Evolutionary conservation across 1,140 invertebrate genomes (phyloP).

Genomic region (Bombus impatiens): DNA sequence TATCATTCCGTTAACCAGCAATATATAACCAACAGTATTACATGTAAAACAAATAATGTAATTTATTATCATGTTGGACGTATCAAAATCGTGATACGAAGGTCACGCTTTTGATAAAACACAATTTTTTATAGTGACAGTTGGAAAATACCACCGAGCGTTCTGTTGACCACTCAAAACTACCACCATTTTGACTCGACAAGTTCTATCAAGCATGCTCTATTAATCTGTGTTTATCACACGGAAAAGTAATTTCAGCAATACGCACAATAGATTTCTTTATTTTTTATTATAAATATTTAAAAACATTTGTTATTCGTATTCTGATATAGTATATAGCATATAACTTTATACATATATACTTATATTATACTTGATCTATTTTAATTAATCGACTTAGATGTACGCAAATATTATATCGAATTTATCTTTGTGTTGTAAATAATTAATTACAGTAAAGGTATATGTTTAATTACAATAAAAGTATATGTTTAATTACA

Average conservation of each 20-base stretch:
- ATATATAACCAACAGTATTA: neutral
- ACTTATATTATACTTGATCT: slow-evolving; percentile 55
- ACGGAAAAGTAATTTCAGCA: slow-evolving; percentile 22
- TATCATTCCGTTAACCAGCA: neutral
- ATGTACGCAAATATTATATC: slow-evolving; percentile 47
- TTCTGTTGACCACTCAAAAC: neutral
- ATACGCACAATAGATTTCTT: slow-evolving; percentile 64
- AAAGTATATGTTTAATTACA: slow-evolving; percentile 47
- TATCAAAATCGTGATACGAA: slow-evolving; percentile 14
- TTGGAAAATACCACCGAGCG: slow-evolving; percentile 4
- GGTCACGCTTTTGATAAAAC: slow-evolving; percentile 44
- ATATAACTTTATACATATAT: slow-evolving; percentile 70
- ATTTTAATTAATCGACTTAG: slow-evolving; percentile 52
- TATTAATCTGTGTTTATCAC: neutral
- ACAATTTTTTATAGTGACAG: neutral
- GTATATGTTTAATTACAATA: slow-evolving; percentile 52
- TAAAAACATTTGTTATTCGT: slow-evolving; percentile 74
- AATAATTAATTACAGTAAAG: slow-evolving; percentile 55
- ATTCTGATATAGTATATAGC: slow-evolving; percentile 56
- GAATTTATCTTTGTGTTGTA: slow-evolving; percentile 53
- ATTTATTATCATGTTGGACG: slow-evolving; percentile 40
- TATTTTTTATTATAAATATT: slow-evolving; percentile 80
- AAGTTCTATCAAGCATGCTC: neutral
- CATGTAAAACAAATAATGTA: slow-evolving; percentile 11
- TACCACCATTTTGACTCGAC: slow-evolving; percentile 43